Percentiles rank a stretch among this genome's conserved stretches.
phyloP scores from a whole-genome alignment of 2,888 invertebrate species.

The Petrophora chlorosata region DNA sequence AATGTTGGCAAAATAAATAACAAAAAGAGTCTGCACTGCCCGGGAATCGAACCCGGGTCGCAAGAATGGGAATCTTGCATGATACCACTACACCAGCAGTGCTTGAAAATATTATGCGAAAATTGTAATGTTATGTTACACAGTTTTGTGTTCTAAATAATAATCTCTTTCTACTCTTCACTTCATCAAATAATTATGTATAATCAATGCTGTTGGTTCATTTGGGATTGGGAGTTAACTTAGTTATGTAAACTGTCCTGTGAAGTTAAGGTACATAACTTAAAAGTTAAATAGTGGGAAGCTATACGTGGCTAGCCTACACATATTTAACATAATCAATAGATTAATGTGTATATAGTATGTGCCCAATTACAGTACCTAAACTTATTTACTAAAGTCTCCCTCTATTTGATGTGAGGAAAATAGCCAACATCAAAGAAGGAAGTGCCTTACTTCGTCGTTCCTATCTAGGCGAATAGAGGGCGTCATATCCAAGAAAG shows the following conservation, averaged over 20 bases:
- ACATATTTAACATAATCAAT: too few relatives aligned
- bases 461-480: slow-evolving; percentile 1
- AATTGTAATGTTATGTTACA: neutral
- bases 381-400: neutral
- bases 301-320: too few relatives aligned
- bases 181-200: too few relatives aligned
- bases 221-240: too few relatives aligned
- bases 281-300: neutral
- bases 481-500: slow-evolving; percentile 5
- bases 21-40: slow-evolving; percentile 86
- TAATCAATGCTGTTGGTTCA: too few relatives aligned
- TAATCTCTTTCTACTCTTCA: too few relatives aligned
- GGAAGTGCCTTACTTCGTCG: neutral
- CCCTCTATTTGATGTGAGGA: neutral
- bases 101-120: slow-evolving; percentile 62
- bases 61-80: slow-evolving; percentile 99
- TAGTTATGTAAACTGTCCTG: too few relatives aligned
- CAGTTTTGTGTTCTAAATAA: too few relatives aligned
- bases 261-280: too few relatives aligned
- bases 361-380: too few relatives aligned
- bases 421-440: neutral
- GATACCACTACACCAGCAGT: slow-evolving; percentile 99
- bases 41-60: slow-evolving; percentile 98
- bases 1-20: too few relatives aligned
- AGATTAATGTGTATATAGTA: too few relatives aligned